These are phyloP conservation scores for Saiga tatarica DNA, from an alignment of 2,113 vertebrate genomes.

Conservation along the genomic window DNA sequence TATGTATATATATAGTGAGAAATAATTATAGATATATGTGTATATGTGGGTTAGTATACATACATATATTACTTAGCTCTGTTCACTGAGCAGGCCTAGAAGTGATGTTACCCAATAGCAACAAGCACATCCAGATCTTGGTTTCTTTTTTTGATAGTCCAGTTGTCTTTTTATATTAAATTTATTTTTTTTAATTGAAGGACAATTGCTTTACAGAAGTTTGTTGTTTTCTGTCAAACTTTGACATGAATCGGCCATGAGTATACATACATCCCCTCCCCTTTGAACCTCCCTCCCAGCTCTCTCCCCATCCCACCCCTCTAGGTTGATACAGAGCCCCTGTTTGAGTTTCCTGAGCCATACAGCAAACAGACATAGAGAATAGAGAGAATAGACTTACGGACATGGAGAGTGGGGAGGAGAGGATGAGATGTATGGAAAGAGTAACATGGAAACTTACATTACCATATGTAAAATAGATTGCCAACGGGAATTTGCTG, in stretches of 20 bases:
- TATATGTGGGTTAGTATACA: not conserved
- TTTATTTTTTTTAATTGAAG: not conserved
- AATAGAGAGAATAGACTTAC: not conserved
- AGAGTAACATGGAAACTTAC: not conserved
- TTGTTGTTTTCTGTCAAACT: not conserved
- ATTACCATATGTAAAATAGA: not conserved
- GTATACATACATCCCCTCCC: not conserved
- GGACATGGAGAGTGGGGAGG: not conserved
- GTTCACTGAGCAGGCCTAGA: not conserved
- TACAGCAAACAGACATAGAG: not conserved
- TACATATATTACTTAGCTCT: not conserved
- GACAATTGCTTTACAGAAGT: not conserved
- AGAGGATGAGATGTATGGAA: not conserved
- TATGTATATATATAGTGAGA: not conserved
- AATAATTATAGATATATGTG: not conserved
- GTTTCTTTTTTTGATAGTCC: not conserved
- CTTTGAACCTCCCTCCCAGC: not conserved
- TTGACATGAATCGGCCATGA: not conserved
- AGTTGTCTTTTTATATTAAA: not conserved
- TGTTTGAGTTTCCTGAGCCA: not conserved
- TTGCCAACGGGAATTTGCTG: not conserved
- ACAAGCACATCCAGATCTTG: not conserved
- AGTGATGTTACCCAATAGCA: not conserved
- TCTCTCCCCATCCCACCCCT: not conserved
- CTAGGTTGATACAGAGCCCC: not conserved